These are phyloP conservation scores for Lasioglossum figueresi DNA, from an alignment of 2,888 invertebrate genomes.

Conservation along the genomic window DNA sequence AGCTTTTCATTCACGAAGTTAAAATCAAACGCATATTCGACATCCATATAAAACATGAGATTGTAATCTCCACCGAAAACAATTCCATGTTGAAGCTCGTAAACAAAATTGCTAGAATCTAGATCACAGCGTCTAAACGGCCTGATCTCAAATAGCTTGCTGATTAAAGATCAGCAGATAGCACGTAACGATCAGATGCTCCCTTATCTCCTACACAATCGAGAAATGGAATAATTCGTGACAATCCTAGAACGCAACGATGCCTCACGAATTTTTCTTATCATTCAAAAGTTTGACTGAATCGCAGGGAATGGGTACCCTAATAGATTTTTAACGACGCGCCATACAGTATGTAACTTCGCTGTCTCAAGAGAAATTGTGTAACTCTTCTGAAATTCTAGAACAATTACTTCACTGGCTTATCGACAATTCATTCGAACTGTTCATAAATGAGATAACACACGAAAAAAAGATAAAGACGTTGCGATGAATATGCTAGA, in stretches of 20 bases:
- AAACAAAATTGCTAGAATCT: background rate
- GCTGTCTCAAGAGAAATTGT: background rate
- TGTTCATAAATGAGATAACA: constrained; percentile 23
- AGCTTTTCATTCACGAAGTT: background rate
- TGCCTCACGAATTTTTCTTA: background rate
- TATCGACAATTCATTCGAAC: background rate
- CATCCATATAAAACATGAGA: background rate
- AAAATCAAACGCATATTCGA: background rate
- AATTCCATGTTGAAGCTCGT: background rate
- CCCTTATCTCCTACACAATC: background rate
- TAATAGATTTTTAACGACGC: background rate
- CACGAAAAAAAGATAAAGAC: background rate
- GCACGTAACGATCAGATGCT: background rate
- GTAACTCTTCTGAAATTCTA: background rate
- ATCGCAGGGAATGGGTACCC: background rate
- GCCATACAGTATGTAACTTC: background rate
- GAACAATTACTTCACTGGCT: background rate
- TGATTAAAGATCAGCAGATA: background rate
- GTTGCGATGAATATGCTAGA: background rate
- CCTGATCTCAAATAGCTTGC: background rate
- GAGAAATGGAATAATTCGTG: background rate
- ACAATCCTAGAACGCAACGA: background rate
- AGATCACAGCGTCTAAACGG: background rate
- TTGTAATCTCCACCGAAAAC: background rate
- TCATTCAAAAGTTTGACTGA: background rate